Evolutionary conservation across 1,140 invertebrate genomes (phyloP).

Genomic region (Sipha flava): DNA sequence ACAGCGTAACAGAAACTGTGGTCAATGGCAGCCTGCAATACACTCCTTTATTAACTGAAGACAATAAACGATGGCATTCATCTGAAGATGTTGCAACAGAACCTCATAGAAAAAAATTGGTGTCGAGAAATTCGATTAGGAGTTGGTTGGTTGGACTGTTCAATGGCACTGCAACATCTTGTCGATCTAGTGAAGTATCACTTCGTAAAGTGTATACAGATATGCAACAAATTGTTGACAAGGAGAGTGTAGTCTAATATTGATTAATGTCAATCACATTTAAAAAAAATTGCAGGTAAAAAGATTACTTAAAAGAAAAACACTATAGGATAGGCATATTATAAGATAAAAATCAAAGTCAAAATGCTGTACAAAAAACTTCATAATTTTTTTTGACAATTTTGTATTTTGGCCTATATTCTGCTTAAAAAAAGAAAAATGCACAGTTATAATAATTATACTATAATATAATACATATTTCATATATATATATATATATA

Average conservation of each 20-base stretch:
- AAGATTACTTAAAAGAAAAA: not conserved
- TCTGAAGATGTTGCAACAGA: constrained; percentile 55
- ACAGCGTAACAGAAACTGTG: constrained; percentile 44
- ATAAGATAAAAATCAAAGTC: not conserved
- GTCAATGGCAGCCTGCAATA: constrained; percentile 45
- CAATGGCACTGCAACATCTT: constrained; percentile 54
- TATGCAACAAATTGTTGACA: constrained; percentile 42
- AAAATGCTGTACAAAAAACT: not conserved
- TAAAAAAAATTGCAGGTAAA: not conserved
- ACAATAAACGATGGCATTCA: constrained; percentile 62
- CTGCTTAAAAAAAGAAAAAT: constrained; percentile 4
- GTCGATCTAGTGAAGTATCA: constrained; percentile 55
- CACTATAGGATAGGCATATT: not conserved
- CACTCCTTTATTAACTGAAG: constrained; percentile 46
- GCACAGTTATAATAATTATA: too few relatives aligned
- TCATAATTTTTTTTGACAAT: not conserved
- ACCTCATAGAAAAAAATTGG: constrained; percentile 44
- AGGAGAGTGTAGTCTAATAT: constrained; percentile 26
- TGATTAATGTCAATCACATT: not conserved
- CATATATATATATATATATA: too few relatives aligned
- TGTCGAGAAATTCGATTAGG: constrained; percentile 47
- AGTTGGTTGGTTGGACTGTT: constrained; percentile 62
- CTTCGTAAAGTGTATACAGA: constrained; percentile 51
- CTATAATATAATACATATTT: too few relatives aligned
- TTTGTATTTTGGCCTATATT: not conserved